These are phyloP conservation scores for Neopelma chrysocephalum DNA, from an alignment of 2,797 vertebrate genomes.

Conservation along the genomic window DNA sequence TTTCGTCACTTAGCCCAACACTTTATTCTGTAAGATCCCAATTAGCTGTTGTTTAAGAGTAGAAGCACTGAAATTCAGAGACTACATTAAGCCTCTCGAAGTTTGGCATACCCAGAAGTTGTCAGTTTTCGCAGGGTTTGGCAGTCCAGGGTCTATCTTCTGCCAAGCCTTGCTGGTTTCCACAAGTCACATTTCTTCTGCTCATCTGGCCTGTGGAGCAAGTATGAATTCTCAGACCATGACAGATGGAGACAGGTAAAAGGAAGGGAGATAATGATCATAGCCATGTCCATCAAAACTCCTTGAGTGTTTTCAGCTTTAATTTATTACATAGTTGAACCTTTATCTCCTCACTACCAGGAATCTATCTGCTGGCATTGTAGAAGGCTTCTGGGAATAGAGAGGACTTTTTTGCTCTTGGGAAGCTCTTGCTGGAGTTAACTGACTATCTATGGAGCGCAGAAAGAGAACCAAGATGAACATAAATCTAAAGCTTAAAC, in stretches of 20 bases:
- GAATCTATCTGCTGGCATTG: not conserved
- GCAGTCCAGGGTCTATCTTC: not conserved
- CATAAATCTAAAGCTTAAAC: not conserved
- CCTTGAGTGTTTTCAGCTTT: not conserved
- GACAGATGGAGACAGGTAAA: not conserved
- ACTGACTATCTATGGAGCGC: not conserved
- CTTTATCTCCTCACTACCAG: not conserved
- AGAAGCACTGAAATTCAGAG: not conserved
- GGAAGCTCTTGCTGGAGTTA: not conserved
- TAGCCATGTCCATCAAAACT: not conserved
- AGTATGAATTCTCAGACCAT: not conserved
- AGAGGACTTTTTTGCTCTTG: not conserved
- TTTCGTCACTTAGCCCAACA: not conserved
- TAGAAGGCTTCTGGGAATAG: not conserved
- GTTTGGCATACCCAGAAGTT: not conserved
- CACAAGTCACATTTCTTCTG: constrained; percentile 1
- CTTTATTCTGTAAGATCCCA: not conserved
- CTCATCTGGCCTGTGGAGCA: not conserved
- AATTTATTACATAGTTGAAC: not conserved
- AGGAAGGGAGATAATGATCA: not conserved
- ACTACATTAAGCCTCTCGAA: not conserved
- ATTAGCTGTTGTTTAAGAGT: not conserved
- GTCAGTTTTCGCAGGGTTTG: not conserved
- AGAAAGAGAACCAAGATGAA: not conserved
- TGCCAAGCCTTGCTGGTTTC: not conserved